phyloP scores from a whole-genome alignment of 2,888 invertebrate species.

The Scaptomyza tumidula region DNA sequence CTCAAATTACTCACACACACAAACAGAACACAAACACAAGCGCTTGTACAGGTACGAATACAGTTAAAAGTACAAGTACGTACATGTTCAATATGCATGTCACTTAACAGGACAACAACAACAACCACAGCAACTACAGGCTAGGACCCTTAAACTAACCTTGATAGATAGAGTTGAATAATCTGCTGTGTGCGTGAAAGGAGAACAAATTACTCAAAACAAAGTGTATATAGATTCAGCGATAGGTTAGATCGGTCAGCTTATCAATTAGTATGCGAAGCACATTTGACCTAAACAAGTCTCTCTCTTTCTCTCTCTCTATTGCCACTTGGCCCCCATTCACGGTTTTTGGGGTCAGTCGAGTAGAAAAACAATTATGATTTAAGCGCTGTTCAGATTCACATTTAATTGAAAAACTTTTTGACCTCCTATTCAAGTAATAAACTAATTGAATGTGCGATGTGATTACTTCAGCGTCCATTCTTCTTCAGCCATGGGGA shows the following conservation, averaged over 20 bases:
- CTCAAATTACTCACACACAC: slow-evolving; percentile 56
- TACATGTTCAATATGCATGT: slow-evolving; percentile 7
- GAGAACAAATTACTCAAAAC: not conserved
- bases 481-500: slow-evolving; percentile 50
- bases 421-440: slow-evolving; percentile 18
- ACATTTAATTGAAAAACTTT: slow-evolving; percentile 59
- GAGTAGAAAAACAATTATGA: slow-evolving; percentile 40
- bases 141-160: not conserved
- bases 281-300: not conserved
- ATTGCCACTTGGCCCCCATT: slow-evolving; percentile 46
- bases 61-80: slow-evolving; percentile 12
- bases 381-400: slow-evolving; percentile 47
- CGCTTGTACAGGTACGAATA: slow-evolving; percentile 15
- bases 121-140: slow-evolving; percentile 1
- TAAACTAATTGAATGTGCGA: slow-evolving; percentile 18
- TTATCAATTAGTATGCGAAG: slow-evolving; percentile 3
- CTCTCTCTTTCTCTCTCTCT: not conserved
- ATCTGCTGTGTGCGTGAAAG: not conserved
- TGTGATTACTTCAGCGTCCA: not conserved
- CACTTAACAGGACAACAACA: slow-evolving; percentile 16
- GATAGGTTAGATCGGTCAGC: not conserved
- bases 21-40: not conserved
- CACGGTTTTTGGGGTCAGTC: slow-evolving; percentile 18
- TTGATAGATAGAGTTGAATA: slow-evolving; percentile 1
- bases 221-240: not conserved